phyloP scores from a whole-genome alignment of 2,888 invertebrate genomes.

The Adineta ricciae region DNA sequence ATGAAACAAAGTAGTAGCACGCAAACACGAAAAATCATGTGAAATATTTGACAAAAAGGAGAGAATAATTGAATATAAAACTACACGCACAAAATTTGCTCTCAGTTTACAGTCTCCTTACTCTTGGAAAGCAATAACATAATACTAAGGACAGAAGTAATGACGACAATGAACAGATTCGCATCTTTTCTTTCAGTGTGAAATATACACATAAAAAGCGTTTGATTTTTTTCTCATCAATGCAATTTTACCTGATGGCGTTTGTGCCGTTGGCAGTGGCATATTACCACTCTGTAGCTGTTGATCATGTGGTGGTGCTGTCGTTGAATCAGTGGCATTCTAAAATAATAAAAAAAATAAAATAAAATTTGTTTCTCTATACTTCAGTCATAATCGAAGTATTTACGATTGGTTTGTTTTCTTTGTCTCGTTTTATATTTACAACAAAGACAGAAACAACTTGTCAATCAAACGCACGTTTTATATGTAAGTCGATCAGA shows the following conservation, averaged over 20 bases:
- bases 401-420: no score
- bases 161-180: not conserved
- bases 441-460: not conserved
- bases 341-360: not conserved
- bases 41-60: not conserved
- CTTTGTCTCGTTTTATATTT: no score
- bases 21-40: not conserved
- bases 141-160: not conserved
- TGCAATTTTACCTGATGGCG: not conserved
- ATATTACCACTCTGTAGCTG: not conserved
- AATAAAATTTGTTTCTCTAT: not conserved
- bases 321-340: not conserved
- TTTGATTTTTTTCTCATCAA: not conserved
- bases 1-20: not conserved
- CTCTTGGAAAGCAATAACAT: not conserved
- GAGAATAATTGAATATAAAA: not conserved
- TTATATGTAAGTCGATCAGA: not conserved
- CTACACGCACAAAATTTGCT: not conserved
- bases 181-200: no score
- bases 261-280: not conserved
- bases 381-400: no score
- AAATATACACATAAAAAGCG: not conserved
- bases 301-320: not conserved
- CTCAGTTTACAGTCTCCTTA: not conserved
- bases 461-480: not conserved